Percentiles rank a stretch among this genome's conserved stretches.
phyloP scores from a whole-genome alignment of 2,888 invertebrate species.

The Ophion costatus region DNA sequence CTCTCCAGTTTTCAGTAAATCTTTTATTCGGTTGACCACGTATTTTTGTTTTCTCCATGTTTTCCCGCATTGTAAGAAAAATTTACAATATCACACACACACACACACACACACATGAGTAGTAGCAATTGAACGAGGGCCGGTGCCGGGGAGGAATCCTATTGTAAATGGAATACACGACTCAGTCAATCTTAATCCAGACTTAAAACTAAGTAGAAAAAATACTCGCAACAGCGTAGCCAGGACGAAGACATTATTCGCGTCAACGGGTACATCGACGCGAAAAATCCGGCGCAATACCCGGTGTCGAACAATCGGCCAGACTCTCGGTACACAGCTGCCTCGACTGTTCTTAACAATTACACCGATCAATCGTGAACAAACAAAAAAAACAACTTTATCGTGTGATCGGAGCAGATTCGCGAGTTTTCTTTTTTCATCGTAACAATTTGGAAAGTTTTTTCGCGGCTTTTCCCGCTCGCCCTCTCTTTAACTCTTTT shows the following conservation, averaged over 20 bases:
- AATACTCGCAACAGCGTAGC: slow-evolving; percentile 67
- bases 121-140: slow-evolving; percentile 22
- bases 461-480: not conserved
- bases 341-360: slow-evolving; percentile 39
- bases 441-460: slow-evolving; percentile 52
- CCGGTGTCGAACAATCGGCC: not conserved
- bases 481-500: not conserved
- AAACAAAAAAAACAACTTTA: slow-evolving; percentile 32
- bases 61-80: slow-evolving; percentile 52
- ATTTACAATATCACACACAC: slow-evolving; percentile 61
- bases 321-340: slow-evolving; percentile 19
- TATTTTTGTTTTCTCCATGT: not conserved
- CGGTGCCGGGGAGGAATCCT: slow-evolving; percentile 21
- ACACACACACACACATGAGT: slow-evolving; percentile 40
- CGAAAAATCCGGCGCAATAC: slow-evolving; percentile 6
- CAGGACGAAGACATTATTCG: slow-evolving; percentile 47
- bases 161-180: slow-evolving; percentile 66
- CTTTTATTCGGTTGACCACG: slow-evolving; percentile 56
- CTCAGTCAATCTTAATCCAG: slow-evolving; percentile 65
- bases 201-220: slow-evolving; percentile 74
- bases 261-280: slow-evolving; percentile 41
- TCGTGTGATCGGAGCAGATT: slow-evolving; percentile 38
- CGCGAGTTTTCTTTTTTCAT: slow-evolving; percentile 40
- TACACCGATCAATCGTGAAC: slow-evolving; percentile 33
- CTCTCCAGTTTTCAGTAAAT: slow-evolving; percentile 38